Percentiles rank a stretch among this genome's conserved stretches.
phyloP scores from a whole-genome alignment of 1,140 invertebrate species.

The Acromyrmex heyeri region DNA sequence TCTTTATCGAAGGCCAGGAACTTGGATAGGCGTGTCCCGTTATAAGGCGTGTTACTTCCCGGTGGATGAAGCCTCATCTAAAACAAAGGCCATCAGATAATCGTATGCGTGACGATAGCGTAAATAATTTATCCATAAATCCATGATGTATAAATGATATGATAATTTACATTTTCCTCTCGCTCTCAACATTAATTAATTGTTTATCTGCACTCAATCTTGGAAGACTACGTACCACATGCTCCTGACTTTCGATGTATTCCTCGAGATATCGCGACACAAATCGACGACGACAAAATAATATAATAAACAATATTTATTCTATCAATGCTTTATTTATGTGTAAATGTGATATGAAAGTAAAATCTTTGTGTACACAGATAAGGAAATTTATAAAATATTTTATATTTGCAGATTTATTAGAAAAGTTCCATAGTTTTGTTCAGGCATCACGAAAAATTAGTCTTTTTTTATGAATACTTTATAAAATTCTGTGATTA shows the following conservation, averaged over 20 bases:
- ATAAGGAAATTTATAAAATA: background rate
- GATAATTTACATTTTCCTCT: slow-evolving; percentile 25
- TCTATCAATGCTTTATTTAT: slow-evolving; percentile 21
- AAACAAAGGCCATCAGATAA: slow-evolving; percentile 76
- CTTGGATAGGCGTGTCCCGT: slow-evolving; percentile 85
- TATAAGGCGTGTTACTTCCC: slow-evolving; percentile 87
- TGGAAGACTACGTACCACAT: slow-evolving; percentile 33
- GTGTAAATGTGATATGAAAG: background rate
- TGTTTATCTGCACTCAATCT: slow-evolving; percentile 14
- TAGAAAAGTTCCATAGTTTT: background rate
- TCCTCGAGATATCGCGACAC: slow-evolving; percentile 9
- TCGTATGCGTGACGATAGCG: background rate
- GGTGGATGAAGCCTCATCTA: slow-evolving; percentile 90
- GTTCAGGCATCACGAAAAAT: background rate
- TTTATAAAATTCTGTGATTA: slow-evolving; percentile 1
- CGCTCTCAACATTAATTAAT: background rate
- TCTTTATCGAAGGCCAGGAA: slow-evolving; percentile 86
- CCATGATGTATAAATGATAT: background rate
- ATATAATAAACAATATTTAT: slow-evolving; percentile 38
- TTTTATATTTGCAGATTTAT: background rate
- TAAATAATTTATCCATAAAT: slow-evolving; percentile 18
- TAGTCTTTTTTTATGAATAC: background rate
- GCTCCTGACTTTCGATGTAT: background rate
- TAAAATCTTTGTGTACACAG: slow-evolving; percentile 11
- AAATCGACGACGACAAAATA: background rate